These are phyloP conservation scores for Zonitis immaculata DNA, from an alignment of 2,888 invertebrate species.

Conservation along the genomic window DNA sequence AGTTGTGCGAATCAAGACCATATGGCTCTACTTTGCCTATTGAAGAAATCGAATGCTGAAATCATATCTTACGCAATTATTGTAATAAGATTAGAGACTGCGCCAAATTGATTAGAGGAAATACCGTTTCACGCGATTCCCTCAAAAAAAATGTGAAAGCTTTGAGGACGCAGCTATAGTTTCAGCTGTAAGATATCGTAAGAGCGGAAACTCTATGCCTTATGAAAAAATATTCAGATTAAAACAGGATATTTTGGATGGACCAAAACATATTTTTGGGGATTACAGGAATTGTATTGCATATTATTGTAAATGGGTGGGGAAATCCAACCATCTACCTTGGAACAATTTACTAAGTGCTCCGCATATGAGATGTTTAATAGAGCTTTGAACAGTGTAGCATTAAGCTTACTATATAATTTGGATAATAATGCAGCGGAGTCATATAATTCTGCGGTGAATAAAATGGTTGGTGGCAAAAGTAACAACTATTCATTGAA, in stretches of 20 bases:
- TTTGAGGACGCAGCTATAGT: background rate
- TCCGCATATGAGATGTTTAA: background rate
- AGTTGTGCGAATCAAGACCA: constrained; percentile 12
- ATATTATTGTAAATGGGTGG: constrained; percentile 5
- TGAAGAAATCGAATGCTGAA: constrained; percentile 18
- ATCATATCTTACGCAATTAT: constrained; percentile 19
- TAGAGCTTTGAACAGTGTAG: constrained; percentile 2
- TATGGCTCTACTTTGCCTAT: constrained; percentile 8
- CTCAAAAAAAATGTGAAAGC: background rate
- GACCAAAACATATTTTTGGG: background rate
- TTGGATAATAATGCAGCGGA: constrained; percentile 35
- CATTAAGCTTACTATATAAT: constrained; percentile 25
- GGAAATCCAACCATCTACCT: background rate
- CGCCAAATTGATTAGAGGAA: background rate
- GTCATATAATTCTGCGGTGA: constrained; percentile 32
- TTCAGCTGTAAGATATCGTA: background rate
- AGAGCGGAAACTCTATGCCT: background rate
- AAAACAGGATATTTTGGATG: background rate
- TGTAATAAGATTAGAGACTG: constrained; percentile 4
- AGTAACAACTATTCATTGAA: constrained; percentile 33
- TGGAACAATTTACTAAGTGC: background rate
- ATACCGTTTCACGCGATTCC: background rate
- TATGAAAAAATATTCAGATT: background rate
- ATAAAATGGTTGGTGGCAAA: constrained; percentile 38
- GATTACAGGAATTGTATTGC: no score